Evolutionary conservation across 2,888 invertebrate species (phyloP).

Genomic region (Mimas tiliae): DNA sequence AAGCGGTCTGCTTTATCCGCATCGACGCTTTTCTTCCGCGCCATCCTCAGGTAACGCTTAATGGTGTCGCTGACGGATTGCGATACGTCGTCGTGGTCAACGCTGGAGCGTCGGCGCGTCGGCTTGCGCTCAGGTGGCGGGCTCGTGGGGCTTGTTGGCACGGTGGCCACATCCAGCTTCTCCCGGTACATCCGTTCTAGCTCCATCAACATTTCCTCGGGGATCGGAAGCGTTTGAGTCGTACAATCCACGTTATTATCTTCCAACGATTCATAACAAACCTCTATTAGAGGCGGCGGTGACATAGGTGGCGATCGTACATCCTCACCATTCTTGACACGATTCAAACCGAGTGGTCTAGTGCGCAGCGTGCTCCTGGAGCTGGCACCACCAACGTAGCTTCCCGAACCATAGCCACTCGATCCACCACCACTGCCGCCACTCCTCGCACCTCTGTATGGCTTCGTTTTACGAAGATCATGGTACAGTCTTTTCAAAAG

Average conservation of each 20-base stretch:
- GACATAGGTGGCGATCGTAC: constrained; percentile 77
- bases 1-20: constrained; percentile 92
- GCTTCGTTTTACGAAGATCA: constrained; percentile 88
- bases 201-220: constrained; percentile 81
- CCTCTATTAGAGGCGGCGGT: constrained; percentile 88
- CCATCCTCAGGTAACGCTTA: constrained; percentile 93
- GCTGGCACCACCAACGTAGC: constrained; percentile 72
- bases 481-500: constrained; percentile 90
- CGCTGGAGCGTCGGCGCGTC: constrained; percentile 88
- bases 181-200: constrained; percentile 77
- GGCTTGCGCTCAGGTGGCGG: constrained; percentile 69
- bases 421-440: constrained; percentile 67
- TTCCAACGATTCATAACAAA: constrained; percentile 85
- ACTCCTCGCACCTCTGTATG: constrained; percentile 73
- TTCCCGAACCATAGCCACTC: constrained; percentile 58
- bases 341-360: constrained; percentile 55
- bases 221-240: constrained; percentile 86
- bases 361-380: constrained; percentile 56
- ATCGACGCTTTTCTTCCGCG: constrained; percentile 93
- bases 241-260: constrained; percentile 82
- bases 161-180: constrained; percentile 70
- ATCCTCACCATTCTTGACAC: constrained; percentile 59
- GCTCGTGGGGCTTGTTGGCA: constrained; percentile 73
- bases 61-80: constrained; percentile 95
- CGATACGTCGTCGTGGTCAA: constrained; percentile 93